Evolutionary conservation across 1,140 invertebrate genomes (phyloP).

Genomic region (Aphidius gifuensis): DNA sequence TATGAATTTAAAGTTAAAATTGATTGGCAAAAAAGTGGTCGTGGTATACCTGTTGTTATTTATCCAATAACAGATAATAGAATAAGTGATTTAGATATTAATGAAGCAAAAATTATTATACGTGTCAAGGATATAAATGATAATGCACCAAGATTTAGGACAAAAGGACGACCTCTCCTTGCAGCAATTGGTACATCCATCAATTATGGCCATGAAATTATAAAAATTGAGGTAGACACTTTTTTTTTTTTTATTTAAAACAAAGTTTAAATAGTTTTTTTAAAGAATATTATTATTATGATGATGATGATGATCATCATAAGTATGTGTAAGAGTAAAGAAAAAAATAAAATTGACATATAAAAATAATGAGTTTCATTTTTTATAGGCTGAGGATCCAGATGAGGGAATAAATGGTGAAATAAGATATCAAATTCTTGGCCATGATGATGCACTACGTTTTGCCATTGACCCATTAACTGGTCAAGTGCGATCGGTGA

Average conservation of each 20-base stretch:
- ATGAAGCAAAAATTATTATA: constrained; percentile 69
- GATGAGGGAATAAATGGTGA: constrained; percentile 75
- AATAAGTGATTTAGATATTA: constrained; percentile 62
- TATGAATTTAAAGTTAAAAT: constrained; percentile 70
- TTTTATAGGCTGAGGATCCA: constrained; percentile 65
- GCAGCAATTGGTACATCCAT: constrained; percentile 76
- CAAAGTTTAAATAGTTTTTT: no score
- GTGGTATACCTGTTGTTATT: constrained; percentile 67
- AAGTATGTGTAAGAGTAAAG: no score
- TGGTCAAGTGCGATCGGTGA: constrained; percentile 71
- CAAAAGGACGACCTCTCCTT: constrained; percentile 69
- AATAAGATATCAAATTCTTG: constrained; percentile 74
- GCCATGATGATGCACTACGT: constrained; percentile 62
- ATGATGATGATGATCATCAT: no score
- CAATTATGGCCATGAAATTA: constrained; percentile 75
- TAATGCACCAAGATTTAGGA: constrained; percentile 72
- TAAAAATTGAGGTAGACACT: constrained; percentile 61
- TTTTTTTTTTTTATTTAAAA: constrained; percentile 10
- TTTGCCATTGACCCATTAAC: constrained; percentile 74
- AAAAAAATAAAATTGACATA: no score
- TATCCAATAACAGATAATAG: constrained; percentile 70
- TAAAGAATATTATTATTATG: no score
- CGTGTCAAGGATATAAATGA: constrained; percentile 79
- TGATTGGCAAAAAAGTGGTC: constrained; percentile 62
- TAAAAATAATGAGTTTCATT: no score